A percentile compares a stretch with the other conserved stretches of the same genome.
phyloP scores from a whole-genome alignment of 1,140 invertebrate species.

The Anastrepha obliqua region DNA sequence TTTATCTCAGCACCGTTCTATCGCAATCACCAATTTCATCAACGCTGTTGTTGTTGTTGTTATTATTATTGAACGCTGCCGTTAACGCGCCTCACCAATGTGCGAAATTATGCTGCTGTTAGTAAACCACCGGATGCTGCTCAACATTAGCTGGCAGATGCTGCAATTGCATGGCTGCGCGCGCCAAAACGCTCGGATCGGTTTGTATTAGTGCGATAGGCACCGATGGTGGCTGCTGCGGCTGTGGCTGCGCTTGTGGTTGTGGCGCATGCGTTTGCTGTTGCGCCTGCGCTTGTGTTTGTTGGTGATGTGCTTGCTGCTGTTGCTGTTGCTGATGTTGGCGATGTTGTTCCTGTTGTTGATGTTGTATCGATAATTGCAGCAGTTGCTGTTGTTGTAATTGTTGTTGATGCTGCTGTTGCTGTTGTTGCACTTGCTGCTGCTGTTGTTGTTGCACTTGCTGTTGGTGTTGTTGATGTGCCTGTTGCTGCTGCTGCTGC shows the following conservation, averaged over 20 bases:
- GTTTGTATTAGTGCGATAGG: constrained; percentile 70
- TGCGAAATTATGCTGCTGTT: constrained; percentile 64
- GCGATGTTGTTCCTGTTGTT: constrained; percentile 61
- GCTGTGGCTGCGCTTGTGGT: constrained; percentile 64
- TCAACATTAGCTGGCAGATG: constrained; percentile 72
- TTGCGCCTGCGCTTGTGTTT: constrained; percentile 64
- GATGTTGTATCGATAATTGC: constrained; percentile 59
- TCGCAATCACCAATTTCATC: neutral
- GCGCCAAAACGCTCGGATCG: constrained; percentile 70
- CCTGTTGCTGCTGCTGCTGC: constrained; percentile 60
- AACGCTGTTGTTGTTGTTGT: constrained; percentile 7
- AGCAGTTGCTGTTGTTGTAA: constrained; percentile 67
- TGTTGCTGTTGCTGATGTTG: constrained; percentile 64
- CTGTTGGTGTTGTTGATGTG: constrained; percentile 67
- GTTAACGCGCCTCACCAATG: constrained; percentile 52
- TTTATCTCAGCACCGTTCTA: constrained; percentile 46
- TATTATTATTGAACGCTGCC: constrained; percentile 42
- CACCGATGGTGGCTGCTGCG: constrained; percentile 62
- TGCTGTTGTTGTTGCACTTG: constrained; percentile 61
- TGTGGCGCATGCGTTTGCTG: constrained; percentile 66
- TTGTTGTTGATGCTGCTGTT: constrained; percentile 67
- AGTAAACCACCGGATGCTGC: constrained; percentile 73
- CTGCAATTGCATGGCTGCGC: constrained; percentile 72
- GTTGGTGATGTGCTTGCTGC: constrained; percentile 65
- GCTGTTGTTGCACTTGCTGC: constrained; percentile 62